phyloP scores from a whole-genome alignment of 1,140 invertebrate species.

The Aphaenogaster rudis region DNA sequence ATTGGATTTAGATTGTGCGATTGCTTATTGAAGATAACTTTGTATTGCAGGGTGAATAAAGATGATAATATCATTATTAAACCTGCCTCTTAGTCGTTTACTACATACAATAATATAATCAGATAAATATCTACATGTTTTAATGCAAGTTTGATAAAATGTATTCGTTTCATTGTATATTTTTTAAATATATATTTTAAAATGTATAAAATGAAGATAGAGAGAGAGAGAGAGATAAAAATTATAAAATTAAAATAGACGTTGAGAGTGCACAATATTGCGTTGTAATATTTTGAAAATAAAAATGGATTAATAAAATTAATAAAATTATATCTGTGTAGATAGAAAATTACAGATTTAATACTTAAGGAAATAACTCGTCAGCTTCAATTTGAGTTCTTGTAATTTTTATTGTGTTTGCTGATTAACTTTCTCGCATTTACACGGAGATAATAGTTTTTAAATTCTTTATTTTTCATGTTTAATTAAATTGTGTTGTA shows the following conservation, averaged over 20 bases:
- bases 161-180: not conserved
- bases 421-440: not conserved
- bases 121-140: not conserved
- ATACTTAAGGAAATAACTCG: not conserved
- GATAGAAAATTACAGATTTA: not conserved
- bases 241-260: not conserved
- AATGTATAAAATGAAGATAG: not conserved
- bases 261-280: not conserved
- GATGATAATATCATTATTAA: slow-evolving; percentile 12
- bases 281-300: not conserved
- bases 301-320: not conserved
- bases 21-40: not conserved
- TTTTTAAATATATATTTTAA: not conserved
- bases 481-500: not conserved
- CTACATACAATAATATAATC: not conserved
- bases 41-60: not conserved
- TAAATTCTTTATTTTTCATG: not conserved
- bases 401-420: not conserved
- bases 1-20: slow-evolving; percentile 6
- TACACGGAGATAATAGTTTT: not conserved
- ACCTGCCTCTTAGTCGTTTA: not conserved
- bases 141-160: slow-evolving; percentile 13
- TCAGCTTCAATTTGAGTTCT: not conserved
- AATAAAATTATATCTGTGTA: not conserved
- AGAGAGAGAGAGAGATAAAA: not conserved